phyloP scores from a whole-genome alignment of 2,888 invertebrate genomes.

The Dioctria rufipes region DNA sequence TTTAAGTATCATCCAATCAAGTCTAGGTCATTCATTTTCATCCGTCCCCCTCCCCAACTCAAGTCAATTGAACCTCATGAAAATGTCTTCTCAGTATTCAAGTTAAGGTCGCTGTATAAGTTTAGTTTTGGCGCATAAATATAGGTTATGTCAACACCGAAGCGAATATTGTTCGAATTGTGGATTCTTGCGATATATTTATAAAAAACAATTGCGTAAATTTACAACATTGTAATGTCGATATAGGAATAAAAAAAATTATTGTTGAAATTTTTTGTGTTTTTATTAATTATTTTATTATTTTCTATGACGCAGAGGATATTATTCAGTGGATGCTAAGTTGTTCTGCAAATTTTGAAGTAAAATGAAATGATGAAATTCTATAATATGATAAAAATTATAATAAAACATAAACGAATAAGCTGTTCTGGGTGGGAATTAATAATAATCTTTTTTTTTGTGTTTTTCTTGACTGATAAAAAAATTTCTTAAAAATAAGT shows the following conservation, averaged over 20 bases:
- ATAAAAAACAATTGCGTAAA: slow-evolving; percentile 45
- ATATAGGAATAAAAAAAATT: slow-evolving; percentile 49
- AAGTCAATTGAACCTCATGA: slow-evolving; percentile 7
- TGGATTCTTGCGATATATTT: slow-evolving; percentile 45
- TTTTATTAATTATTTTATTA: slow-evolving; percentile 14
- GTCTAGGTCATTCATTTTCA: not conserved
- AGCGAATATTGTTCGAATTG: not conserved
- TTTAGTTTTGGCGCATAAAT: slow-evolving; percentile 34
- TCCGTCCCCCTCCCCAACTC: not conserved
- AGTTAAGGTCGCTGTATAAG: slow-evolving; percentile 43
- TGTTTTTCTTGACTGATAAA: no score
- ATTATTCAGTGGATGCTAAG: no score
- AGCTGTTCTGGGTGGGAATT: no score
- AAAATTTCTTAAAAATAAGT: no score
- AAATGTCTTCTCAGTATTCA: slow-evolving; percentile 67
- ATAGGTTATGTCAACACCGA: slow-evolving; percentile 22
- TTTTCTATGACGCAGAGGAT: no score
- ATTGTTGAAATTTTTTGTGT: slow-evolving; percentile 24
- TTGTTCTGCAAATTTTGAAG: no score
- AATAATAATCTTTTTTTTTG: no score
- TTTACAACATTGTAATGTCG: slow-evolving; percentile 48
- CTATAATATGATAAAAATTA: no score
- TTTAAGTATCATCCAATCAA: not conserved
- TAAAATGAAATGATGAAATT: no score
- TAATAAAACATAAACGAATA: no score